Evolutionary conservation across 2,113 vertebrate genomes (phyloP).

Genomic region (Leucoraja erinaceus): DNA sequence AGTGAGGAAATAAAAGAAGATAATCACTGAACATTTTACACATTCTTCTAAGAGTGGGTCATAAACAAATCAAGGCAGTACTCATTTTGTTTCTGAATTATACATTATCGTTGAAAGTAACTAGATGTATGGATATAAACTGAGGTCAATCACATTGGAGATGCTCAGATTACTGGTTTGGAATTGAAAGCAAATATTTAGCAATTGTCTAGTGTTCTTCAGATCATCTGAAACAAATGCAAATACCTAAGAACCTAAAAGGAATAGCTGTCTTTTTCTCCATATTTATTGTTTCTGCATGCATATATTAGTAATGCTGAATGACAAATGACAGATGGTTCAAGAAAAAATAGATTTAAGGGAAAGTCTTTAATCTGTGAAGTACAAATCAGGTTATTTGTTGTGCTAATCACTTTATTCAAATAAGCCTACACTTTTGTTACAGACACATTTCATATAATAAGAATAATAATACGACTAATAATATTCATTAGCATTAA

Average conservation of each 20-base stretch:
- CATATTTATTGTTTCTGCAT: not conserved
- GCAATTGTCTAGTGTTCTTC: constrained; percentile 39
- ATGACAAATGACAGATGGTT: not conserved
- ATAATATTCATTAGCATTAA: too few relatives aligned
- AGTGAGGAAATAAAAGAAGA: not conserved
- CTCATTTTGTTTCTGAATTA: not conserved
- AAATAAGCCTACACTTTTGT: not conserved
- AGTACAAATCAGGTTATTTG: not conserved
- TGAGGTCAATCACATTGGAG: not conserved
- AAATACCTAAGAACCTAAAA: constrained; percentile 13
- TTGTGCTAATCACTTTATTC: not conserved
- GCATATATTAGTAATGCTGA: too few relatives aligned
- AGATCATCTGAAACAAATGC: not conserved
- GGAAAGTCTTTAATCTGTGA: not conserved
- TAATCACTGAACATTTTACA: not conserved
- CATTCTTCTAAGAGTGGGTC: not conserved
- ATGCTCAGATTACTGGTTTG: not conserved
- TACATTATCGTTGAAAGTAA: not conserved
- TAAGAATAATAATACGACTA: too few relatives aligned
- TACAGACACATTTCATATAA: too few relatives aligned
- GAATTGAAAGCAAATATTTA: not conserved
- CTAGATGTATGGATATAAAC: not conserved
- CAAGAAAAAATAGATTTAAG: not conserved
- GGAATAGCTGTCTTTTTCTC: not conserved
- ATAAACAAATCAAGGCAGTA: not conserved